Conservation (phyloP, 2,113 vertebrate species). For the Cricetomys ansorgei region DNA sequence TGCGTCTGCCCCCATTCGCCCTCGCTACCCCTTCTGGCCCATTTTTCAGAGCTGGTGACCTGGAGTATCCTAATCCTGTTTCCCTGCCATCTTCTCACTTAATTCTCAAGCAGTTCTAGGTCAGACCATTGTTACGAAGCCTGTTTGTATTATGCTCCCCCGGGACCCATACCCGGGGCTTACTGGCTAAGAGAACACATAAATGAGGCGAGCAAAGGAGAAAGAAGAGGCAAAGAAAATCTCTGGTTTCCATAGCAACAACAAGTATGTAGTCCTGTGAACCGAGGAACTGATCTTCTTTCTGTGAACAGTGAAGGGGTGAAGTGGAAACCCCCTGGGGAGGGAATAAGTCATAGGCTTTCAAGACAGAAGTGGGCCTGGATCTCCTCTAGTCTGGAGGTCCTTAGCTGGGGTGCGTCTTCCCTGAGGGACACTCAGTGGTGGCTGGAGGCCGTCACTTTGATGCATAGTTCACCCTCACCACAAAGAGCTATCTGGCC, state of each 20-base stretch:
- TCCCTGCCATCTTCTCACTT: not conserved
- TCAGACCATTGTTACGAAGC: not conserved
- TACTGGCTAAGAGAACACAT: not conserved
- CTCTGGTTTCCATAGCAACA: constrained; percentile 54
- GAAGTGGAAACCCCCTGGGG: not conserved
- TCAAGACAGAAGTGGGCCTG: not conserved
- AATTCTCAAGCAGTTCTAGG: not conserved
- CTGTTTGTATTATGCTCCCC: not conserved
- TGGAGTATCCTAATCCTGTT: not conserved
- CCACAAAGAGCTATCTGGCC: not conserved
- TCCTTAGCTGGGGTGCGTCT: not conserved
- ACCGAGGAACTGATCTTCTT: not conserved
- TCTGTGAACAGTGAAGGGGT: not conserved
- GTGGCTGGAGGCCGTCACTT: not conserved
- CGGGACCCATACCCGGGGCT: not conserved
- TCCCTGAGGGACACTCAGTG: not conserved
- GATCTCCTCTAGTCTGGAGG: not conserved
- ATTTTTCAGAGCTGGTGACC: not conserved
- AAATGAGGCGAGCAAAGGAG: not conserved
- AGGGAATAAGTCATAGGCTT: not conserved
- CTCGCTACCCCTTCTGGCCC: not conserved
- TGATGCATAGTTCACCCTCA: not conserved
- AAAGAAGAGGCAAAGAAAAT: not conserved
- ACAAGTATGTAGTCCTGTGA: not conserved
- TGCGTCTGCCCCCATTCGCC: not conserved